A percentile compares a stretch with the other conserved stretches of the same genome.
Conservation (phyloP, 2,888 invertebrate genomes). For the Agonopterix subpropinquella region DNA sequence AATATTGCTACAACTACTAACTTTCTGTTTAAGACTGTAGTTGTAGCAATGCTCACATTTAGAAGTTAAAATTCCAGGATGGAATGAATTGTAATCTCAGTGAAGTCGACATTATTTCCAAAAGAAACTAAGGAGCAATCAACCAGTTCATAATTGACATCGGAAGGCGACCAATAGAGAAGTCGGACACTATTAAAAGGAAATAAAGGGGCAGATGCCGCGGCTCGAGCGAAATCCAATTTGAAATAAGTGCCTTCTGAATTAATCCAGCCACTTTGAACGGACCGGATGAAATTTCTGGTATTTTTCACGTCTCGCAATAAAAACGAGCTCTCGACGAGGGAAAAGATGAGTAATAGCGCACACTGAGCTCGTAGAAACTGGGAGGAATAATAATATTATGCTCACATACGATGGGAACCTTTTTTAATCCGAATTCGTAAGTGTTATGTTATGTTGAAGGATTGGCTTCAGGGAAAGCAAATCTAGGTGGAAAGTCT, state of each 20-base stretch:
- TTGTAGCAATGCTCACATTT: too few species aligned
- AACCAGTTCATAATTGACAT: slow-evolving; percentile 33
- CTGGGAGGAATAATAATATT: slow-evolving; percentile 69
- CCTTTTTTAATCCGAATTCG: slow-evolving; percentile 53
- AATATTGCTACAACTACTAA: too few species aligned
- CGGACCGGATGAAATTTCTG: slow-evolving; percentile 71
- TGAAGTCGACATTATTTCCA: background rate
- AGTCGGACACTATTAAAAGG: slow-evolving; percentile 59
- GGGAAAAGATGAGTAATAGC: slow-evolving; percentile 71
- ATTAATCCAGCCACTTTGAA: slow-evolving; percentile 72
- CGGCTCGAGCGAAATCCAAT: slow-evolving; percentile 66
- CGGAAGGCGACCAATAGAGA: slow-evolving; percentile 30
- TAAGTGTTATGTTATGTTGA: slow-evolving; percentile 29
- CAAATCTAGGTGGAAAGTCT: background rate
- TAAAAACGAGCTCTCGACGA: slow-evolving; percentile 66
- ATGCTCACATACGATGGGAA: slow-evolving; percentile 52
- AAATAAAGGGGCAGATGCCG: slow-evolving; percentile 50
- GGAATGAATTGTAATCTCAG: too few species aligned
- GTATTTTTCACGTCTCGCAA: slow-evolving; percentile 73
- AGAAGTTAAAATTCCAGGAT: too few species aligned
- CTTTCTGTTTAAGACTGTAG: too few species aligned
- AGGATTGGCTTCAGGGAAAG: slow-evolving; percentile 2
- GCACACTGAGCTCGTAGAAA: slow-evolving; percentile 53
- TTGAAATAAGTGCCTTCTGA: slow-evolving; percentile 74
- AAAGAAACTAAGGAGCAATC: slow-evolving; percentile 18